These are phyloP conservation scores for Fulmarus glacialis DNA, from an alignment of 2,113 vertebrate genomes.

Conservation along the genomic window DNA sequence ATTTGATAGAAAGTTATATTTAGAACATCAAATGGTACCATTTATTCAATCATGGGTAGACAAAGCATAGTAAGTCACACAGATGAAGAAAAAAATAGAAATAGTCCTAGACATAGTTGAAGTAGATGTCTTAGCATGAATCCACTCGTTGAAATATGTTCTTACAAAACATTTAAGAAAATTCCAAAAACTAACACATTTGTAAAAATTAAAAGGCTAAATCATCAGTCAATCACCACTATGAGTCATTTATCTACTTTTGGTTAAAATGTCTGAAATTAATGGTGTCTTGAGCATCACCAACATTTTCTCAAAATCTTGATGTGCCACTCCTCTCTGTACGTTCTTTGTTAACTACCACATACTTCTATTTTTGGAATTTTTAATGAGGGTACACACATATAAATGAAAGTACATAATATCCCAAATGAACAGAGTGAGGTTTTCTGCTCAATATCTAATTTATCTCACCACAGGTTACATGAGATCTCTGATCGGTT, in stretches of 20 bases:
- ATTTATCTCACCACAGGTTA: background rate
- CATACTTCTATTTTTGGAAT: background rate
- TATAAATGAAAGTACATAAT: background rate
- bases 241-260: background rate
- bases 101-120: background rate
- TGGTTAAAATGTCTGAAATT: background rate
- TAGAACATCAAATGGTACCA: background rate
- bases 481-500: background rate
- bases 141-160: background rate
- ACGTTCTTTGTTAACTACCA: background rate
- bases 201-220: background rate
- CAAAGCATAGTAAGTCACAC: background rate
- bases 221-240: background rate
- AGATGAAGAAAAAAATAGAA: background rate
- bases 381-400: conserved; percentile 1
- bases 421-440: background rate
- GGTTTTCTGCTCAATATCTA: background rate
- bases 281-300: background rate
- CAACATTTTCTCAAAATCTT: background rate
- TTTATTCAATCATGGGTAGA: background rate
- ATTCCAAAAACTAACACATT: background rate
- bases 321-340: background rate
- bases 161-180: background rate
- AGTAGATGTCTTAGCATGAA: background rate
- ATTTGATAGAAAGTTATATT: background rate